phyloP scores from a whole-genome alignment of 2,797 vertebrate genomes.

The Botia kubotai region DNA sequence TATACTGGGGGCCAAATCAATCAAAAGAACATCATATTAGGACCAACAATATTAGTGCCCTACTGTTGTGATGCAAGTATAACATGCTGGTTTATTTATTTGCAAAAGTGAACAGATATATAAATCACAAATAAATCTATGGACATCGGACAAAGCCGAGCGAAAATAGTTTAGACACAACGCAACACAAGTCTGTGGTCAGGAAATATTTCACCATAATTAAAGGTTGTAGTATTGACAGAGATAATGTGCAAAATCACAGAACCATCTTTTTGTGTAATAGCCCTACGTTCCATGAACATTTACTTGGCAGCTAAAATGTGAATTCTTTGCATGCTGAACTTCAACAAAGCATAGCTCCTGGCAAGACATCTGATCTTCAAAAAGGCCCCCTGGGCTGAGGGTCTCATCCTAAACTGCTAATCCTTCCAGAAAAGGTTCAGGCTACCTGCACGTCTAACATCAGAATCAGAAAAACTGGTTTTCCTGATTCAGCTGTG shows the following conservation, averaged over 20 bases:
- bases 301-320: constrained; percentile 1
- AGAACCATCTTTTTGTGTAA: background rate
- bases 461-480: background rate
- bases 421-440: no score
- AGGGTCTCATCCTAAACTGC: constrained; percentile 1
- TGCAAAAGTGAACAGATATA: background rate
- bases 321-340: background rate
- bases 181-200: constrained; percentile 20
- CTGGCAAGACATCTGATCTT: constrained; percentile 13
- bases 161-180: constrained; percentile 4
- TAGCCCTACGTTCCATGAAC: constrained; percentile 40
- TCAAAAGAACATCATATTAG: background rate
- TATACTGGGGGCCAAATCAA: constrained; percentile 16
- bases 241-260: background rate
- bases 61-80: background rate
- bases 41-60: background rate
- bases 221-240: background rate
- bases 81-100: background rate
- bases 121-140: constrained; percentile 8
- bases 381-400: background rate
- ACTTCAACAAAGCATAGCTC: background rate
- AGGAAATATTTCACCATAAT: constrained; percentile 18
- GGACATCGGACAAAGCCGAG: background rate
- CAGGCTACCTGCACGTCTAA: background rate
- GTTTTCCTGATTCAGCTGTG: constrained; percentile 6